Evolutionary conservation across 2,113 vertebrate genomes (phyloP).

Genomic region (Xiphophorus couchianus): DNA sequence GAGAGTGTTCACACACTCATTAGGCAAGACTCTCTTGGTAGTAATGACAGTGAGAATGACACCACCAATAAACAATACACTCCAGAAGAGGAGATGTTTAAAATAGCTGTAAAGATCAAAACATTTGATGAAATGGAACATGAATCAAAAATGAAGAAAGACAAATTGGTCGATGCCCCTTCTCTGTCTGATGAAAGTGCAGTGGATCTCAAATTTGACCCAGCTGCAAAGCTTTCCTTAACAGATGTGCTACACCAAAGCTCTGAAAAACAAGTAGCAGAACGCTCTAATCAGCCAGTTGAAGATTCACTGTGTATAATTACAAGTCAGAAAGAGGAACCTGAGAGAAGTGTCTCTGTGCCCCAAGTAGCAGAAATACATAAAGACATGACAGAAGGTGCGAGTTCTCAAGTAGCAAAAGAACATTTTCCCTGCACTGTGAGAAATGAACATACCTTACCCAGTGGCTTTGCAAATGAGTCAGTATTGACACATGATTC

Average conservation of each 20-base stretch:
- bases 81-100: slow-evolving; percentile 97
- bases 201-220: slow-evolving; percentile 64
- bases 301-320: slow-evolving; percentile 13
- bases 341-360: slow-evolving; percentile 12
- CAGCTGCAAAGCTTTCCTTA: slow-evolving; percentile 79
- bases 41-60: slow-evolving; percentile 66
- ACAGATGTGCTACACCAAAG: slow-evolving; percentile 67
- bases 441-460: slow-evolving; percentile 17
- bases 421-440: slow-evolving; percentile 5
- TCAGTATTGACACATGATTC: slow-evolving; percentile 6
- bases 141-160: slow-evolving; percentile 87
- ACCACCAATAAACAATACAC: slow-evolving; percentile 85
- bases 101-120: slow-evolving; percentile 97
- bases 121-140: slow-evolving; percentile 95
- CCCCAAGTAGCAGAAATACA: slow-evolving; percentile 2
- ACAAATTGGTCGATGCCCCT: slow-evolving; percentile 75
- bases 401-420: background rate
- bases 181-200: slow-evolving; percentile 46
- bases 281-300: slow-evolving; percentile 14
- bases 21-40: slow-evolving; percentile 63
- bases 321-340: slow-evolving; percentile 13
- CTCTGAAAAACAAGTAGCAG: slow-evolving; percentile 41
- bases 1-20: slow-evolving; percentile 67
- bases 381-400: slow-evolving; percentile 3
- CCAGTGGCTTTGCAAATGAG: slow-evolving; percentile 10